Conservation (phyloP, 2,888 invertebrate species). For the Orchesellides sinensis region DNA sequence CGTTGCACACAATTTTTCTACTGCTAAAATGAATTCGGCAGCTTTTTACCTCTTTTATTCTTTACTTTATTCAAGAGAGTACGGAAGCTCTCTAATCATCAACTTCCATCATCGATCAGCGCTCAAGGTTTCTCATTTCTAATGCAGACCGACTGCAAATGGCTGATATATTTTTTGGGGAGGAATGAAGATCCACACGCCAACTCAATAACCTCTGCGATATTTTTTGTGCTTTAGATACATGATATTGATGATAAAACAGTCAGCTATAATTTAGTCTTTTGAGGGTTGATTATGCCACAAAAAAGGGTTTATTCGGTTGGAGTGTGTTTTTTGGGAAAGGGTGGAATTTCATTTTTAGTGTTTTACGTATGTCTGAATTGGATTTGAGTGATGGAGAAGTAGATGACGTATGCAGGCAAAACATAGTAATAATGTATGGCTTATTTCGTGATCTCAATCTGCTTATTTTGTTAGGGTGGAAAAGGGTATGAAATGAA, state of each 20-base stretch:
- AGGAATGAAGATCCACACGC: neutral
- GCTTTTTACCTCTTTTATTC: no score
- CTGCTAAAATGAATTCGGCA: neutral
- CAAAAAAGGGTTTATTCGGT: slow-evolving; percentile 38
- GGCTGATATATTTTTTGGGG: neutral
- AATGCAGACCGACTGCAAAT: slow-evolving; percentile 3
- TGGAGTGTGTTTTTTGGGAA: slow-evolving; percentile 6
- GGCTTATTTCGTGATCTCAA: slow-evolving; percentile 35
- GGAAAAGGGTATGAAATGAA: neutral
- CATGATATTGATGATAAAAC: slow-evolving; percentile 47
- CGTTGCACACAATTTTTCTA: neutral
- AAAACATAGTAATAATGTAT: slow-evolving; percentile 45
- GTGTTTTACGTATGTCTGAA: slow-evolving; percentile 17
- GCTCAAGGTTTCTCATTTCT: slow-evolving; percentile 12
- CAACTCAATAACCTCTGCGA: no score
- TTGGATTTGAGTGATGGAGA: no score
- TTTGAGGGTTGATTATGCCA: slow-evolving; percentile 39
- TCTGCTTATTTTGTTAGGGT: neutral
- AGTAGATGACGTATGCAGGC: neutral
- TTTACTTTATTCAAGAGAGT: no score
- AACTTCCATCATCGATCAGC: slow-evolving; percentile 4
- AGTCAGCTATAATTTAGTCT: slow-evolving; percentile 47
- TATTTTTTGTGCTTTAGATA: no score
- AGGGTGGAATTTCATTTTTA: slow-evolving; percentile 46
- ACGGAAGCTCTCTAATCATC: slow-evolving; percentile 10